Percentiles rank a stretch among this genome's conserved stretches.
phyloP scores from a whole-genome alignment of 2,888 invertebrate genomes.

The Rapana venosa region DNA sequence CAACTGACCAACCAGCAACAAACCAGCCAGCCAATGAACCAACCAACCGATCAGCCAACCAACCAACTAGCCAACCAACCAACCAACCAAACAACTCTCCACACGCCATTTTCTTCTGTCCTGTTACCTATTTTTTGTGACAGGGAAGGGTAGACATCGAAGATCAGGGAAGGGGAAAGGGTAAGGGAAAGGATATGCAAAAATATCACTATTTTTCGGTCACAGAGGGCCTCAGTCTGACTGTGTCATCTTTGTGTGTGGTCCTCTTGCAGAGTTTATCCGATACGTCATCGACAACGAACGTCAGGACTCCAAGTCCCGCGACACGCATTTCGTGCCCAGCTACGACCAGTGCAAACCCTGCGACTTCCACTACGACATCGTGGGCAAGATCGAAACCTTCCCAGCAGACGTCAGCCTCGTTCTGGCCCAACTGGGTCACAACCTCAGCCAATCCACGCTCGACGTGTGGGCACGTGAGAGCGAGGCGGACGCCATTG shows the following conservation, averaged over 20 bases:
- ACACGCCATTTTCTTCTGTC: no score
- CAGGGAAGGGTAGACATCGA: no score
- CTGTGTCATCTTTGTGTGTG: background rate
- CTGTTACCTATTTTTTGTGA: no score
- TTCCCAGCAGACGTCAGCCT: constrained; percentile 40
- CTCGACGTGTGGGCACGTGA: constrained; percentile 29
- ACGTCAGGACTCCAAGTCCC: background rate
- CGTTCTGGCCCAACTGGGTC: constrained; percentile 47
- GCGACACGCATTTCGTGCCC: constrained; percentile 46
- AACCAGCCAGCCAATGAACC: no score
- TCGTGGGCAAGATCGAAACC: constrained; percentile 48
- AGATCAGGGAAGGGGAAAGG: background rate
- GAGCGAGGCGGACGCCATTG: constrained; percentile 56
- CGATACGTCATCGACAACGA: constrained; percentile 42
- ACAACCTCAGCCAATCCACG: constrained; percentile 49
- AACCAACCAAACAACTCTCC: no score
- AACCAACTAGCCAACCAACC: no score
- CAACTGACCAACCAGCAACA: no score
- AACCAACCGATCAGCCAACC: no score
- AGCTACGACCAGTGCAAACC: constrained; percentile 46
- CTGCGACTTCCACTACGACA: constrained; percentile 43
- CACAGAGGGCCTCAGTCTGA: no score
- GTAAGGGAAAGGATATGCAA: background rate
- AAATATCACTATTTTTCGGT: background rate
- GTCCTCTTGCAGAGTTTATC: constrained; percentile 38